Conservation (phyloP, 2,888 invertebrate species). For the Scelioninae gen. 1 region DNA sequence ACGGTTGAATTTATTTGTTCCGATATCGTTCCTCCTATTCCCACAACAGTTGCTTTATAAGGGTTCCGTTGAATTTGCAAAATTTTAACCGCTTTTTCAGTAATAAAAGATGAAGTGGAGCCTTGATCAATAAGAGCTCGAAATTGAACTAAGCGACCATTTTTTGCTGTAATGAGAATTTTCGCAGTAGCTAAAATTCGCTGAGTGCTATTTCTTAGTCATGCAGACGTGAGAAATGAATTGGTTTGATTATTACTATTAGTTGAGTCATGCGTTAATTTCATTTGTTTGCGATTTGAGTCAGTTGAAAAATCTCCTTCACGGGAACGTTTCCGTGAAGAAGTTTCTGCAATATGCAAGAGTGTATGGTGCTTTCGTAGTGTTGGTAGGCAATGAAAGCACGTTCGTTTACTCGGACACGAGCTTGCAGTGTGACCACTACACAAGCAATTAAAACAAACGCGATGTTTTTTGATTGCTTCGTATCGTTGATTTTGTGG, state of each 20-base stretch:
- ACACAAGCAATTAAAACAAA: constrained; percentile 39
- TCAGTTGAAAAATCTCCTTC: neutral
- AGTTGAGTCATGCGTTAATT: neutral
- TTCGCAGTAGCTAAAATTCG: constrained; percentile 25
- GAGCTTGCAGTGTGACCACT: neutral
- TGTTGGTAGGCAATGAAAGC: neutral
- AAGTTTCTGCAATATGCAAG: neutral
- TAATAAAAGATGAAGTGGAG: constrained; percentile 16
- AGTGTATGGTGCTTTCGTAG: constrained; percentile 12
- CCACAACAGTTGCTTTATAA: constrained; percentile 4
- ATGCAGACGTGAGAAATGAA: neutral
- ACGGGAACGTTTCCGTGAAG: neutral
- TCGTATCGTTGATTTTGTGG: neutral
- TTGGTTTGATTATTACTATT: neutral
- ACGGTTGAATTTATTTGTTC: too few relatives aligned
- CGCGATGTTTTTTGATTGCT: constrained; percentile 23
- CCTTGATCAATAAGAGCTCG: constrained; percentile 11
- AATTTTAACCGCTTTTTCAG: constrained; percentile 2
- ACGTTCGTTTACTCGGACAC: constrained; percentile 25
- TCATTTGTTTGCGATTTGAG: neutral
- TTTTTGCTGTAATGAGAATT: neutral
- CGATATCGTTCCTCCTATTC: neutral
- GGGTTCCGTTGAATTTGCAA: neutral
- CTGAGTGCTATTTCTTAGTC: neutral
- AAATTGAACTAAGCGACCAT: neutral